A percentile compares a stretch with the other conserved stretches of the same genome.
Conservation (phyloP, 2,113 vertebrate genomes). For the Mustelus asterias region DNA sequence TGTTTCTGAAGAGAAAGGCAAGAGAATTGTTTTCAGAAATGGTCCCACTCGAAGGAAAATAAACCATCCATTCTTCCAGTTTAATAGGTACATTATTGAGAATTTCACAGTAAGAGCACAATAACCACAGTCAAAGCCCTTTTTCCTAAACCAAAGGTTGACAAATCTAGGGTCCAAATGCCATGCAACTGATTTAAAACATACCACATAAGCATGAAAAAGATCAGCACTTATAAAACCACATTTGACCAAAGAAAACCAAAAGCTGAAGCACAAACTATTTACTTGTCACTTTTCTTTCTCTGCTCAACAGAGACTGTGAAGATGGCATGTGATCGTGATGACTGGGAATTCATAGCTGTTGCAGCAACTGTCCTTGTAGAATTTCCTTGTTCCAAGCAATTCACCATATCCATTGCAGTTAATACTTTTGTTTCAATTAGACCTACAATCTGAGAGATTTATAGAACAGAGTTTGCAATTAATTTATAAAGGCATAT, state of each 20-base stretch:
- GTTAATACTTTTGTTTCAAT: conserved; percentile 70
- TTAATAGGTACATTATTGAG: too few relatives aligned
- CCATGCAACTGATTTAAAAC: not conserved
- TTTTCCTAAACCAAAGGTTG: not conserved
- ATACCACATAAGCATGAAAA: not conserved
- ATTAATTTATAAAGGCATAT: not conserved
- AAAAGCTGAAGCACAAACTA: not conserved
- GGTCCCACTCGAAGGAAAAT: not conserved
- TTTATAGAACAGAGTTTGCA: not conserved
- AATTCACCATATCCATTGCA: conserved; percentile 72
- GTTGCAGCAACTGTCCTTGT: conserved; percentile 84
- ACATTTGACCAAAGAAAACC: not conserved
- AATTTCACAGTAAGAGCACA: too few relatives aligned
- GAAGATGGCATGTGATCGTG: conserved; percentile 93
- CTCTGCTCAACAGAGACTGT: conserved; percentile 84
- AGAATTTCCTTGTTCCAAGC: conserved; percentile 85
- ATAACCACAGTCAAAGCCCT: not conserved
- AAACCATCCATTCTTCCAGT: not conserved
- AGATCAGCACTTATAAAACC: not conserved
- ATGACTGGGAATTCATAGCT: conserved; percentile 92
- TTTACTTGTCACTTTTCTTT: conserved; percentile 76
- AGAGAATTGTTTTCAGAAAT: conserved; percentile 44
- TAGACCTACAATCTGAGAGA: conserved; percentile 76
- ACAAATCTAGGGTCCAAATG: not conserved
- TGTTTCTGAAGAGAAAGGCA: not conserved